Evolutionary conservation across 2,888 invertebrate species (phyloP), one percentile per base, ranked within the genome.

Genomic region (Agrilus cyanescens): DNA sequence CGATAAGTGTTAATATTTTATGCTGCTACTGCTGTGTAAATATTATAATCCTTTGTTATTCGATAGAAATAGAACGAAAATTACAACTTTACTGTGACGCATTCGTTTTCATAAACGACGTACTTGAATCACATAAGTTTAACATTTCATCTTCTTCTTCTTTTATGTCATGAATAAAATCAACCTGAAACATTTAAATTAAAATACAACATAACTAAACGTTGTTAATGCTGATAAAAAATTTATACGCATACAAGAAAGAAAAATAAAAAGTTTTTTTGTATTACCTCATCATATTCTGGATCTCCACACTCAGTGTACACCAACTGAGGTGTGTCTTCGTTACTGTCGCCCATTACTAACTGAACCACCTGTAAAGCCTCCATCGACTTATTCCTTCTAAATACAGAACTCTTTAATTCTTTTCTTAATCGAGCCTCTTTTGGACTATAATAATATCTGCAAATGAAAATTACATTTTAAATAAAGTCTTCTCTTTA

Each of bases 401-500:
- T 40, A 37, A 44, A 44, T 30, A 42, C 32, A 38, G 50, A 41
- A 34, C 52, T 50, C 38, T 50, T 53, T 42, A 53, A 42, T 40
- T 50, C 54, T 45, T 66, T 67, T n/a, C 63, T 51, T 46, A 64
- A 46, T 34, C 66, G 51, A 8, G 66, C 67, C 49, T 66, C 66
- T 49, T 65, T 65, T 10, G 67, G 66, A 51, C 65, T 67, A 51
- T 66, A 67, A 45, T 60, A 62, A 50, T 66, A 66, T 15, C 43
- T 45, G 29, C 18, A 36, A 41, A 2, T 10, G 12, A 14, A 18
- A 16, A 14, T 36, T 20, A 15, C 7, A 36, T 4, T 36, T 20
- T 18, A n/a, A 4, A 36, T 6, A 2, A 36, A n/a, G n/a, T 14
- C 15, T 16, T 16, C 16, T n/a, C 8, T 18, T 36, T 25, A 25